Base-by-base conservation (phyloP, 2,113 vertebrate genomes). In the Aix galericulata region DNA sequence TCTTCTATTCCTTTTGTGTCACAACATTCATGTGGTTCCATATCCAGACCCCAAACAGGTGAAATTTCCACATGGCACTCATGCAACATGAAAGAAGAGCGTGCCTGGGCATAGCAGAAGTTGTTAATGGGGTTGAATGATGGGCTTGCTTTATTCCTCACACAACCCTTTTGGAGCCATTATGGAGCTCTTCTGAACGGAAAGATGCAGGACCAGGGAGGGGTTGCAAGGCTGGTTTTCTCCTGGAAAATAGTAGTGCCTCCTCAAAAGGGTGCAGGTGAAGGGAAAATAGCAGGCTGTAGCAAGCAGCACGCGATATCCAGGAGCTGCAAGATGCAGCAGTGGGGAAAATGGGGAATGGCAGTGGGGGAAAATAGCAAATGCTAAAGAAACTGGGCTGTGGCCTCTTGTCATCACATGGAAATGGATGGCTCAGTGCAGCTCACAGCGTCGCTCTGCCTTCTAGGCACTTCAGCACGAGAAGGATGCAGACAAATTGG, bases 401-500 rank as follows among this genome's bases (percentile, higher is more conserved):
- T 67, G 76, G 31, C 71, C 81, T 94, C 13, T 42, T 75, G 73
- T 55, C 27, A 32, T 85, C 18, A 8, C 58, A 29, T 50, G 64
- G n/a, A 88, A 58, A 64, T 2, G 1, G 23, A 77, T 89, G 85
- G 42, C 59, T 92, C 17, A 18, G 59, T 3, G 2, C 44, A 82
- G 71, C 36, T 84, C 53, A 62, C 67, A 84, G 60, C 55, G 25
- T 55, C 71, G 44, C 44, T 95, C 93, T 92, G 67, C 75, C 82
- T 90, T 88, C 64, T 77, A 78, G 86, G 50, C 29, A 77, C 38
- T 66, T 75, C 75, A 73, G 29, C 50, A 82, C 71, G 56, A 90
- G 82, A 92, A 96, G 94, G 88, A 82, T 95, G 66, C 78, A 86
- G 94, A 89, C 92, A 93, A 95, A 95, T 92, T 18, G 12, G 96